A percentile compares a stretch with the other conserved stretches of the same genome.
Evolutionary conservation across 2,888 invertebrate genomes (phyloP).

Genomic region (Physocephala rufipes): DNA sequence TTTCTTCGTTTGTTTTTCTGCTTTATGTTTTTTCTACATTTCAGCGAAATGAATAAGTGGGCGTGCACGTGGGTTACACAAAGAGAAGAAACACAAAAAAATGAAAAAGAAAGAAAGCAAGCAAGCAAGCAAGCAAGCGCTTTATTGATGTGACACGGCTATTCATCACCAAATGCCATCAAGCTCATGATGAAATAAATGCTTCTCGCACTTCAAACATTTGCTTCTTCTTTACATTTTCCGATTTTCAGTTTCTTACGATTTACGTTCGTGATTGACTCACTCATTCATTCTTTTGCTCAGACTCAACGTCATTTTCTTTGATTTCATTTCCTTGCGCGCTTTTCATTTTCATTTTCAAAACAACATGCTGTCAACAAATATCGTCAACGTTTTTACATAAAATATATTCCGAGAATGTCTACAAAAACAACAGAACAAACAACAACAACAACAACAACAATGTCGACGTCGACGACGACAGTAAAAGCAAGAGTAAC

Average conservation of each 20-base stretch:
- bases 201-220: not conserved
- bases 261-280: constrained; percentile 41
- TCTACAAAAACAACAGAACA: not conserved
- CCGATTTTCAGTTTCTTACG: not conserved
- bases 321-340: constrained; percentile 33
- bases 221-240: too few species aligned
- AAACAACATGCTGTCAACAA: too few species aligned
- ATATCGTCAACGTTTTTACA: constrained; percentile 55
- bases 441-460: constrained; percentile 2
- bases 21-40: too few species aligned
- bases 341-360: constrained; percentile 51
- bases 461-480: not conserved
- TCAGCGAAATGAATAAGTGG: too few species aligned
- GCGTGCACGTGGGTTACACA: not conserved
- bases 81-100: not conserved
- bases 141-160: constrained; percentile 21
- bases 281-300: constrained; percentile 53
- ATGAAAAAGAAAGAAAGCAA: constrained; percentile 45
- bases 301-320: constrained; percentile 26
- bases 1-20: constrained; percentile 15
- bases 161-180: not conserved
- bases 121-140: constrained; percentile 43
- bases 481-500: not conserved
- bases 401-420: constrained; percentile 16
- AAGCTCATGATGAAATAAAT: too few species aligned